Evolutionary conservation across 2,797 vertebrate genomes (phyloP), one percentile per base, ranked within the genome.

Genomic region (Cryptoprocta ferox): DNA sequence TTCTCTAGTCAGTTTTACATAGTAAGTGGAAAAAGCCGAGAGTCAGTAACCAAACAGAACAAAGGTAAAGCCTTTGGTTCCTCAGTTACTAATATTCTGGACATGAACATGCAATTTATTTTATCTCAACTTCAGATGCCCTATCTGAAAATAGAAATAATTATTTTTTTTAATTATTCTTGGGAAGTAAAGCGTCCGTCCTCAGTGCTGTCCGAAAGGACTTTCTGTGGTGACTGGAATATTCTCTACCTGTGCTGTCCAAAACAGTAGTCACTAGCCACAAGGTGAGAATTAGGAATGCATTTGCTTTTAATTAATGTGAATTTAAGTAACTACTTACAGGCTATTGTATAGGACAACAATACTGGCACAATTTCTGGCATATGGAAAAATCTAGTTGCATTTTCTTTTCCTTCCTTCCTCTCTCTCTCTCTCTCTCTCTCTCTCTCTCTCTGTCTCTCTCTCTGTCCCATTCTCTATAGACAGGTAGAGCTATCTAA

Each of bases 71-170:
- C 75, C 48, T 48, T 81, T 80, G 48, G 18, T 8, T 93, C 10
- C 0, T 59, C 21, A 71, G 3, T 84, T 90, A 70, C 16, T 42
- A 39, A 48, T 89, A 70, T 79, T 70, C 19, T 87, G 50, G 82
- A 48, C 28, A 37, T 66, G 15, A 83, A 53, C 39, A 70, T 83
- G 18, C 6, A 89, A 0, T 21, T 93, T 76, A n/a, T 93, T 96
- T 95, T 73, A 63, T 89, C 30, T 56, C 35, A 89, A 26, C 30
- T 16, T 89, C 9, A 42, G 14, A n/a, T 82, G 16, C 19, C 3
- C 4, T 53, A 24, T 48, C 6, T 61, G 84, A 92, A 95, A 85
- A 83, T 9, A 65, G 80, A 71, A 61, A 56, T 45, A 39, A 45
- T 65, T 70, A 63, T 63, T 61, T 30, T 12, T 80, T 73, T 73